These are phyloP conservation scores for Hippoglossus stenolepis DNA, from an alignment of 2,113 vertebrate species.

Conservation along the genomic window DNA sequence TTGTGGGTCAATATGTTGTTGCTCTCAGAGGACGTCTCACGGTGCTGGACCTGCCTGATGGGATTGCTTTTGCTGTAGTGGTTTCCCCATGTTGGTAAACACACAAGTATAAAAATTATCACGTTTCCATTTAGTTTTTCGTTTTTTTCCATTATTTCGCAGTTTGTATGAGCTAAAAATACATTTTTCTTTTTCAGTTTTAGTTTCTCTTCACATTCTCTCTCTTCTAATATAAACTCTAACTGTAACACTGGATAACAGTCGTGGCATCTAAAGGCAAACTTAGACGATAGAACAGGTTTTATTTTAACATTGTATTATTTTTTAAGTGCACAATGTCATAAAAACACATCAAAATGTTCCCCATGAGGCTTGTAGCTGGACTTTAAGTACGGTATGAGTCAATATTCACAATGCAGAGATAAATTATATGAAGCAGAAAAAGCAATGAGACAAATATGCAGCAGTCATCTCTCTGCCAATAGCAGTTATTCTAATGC, in stretches of 20 bases:
- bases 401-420: too few relatives aligned
- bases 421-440: too few relatives aligned
- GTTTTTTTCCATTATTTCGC: not conserved
- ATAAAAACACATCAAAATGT: too few relatives aligned
- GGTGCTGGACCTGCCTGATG: conserved; percentile 11
- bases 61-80: conserved; percentile 12
- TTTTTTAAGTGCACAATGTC: too few relatives aligned
- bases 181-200: not conserved
- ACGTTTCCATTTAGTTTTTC: not conserved
- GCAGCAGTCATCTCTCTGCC: too few relatives aligned
- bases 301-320: too few relatives aligned
- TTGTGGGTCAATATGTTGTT: conserved; percentile 57
- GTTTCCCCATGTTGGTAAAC: conserved; percentile 7
- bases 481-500: too few relatives aligned
- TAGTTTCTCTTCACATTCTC: not conserved
- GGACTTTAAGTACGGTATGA: too few relatives aligned
- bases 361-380: too few relatives aligned
- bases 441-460: too few relatives aligned
- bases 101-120: not conserved
- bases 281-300: not conserved
- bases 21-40: conserved; percentile 21
- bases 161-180: not conserved
- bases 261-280: not conserved
- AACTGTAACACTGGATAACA: not conserved
- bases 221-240: too few relatives aligned